Percentiles rank a stretch among this genome's conserved stretches.
These are phyloP conservation scores for Tenualosa thibaudeaui DNA, from an alignment of 2,797 vertebrate genomes.

Conservation along the genomic window DNA sequence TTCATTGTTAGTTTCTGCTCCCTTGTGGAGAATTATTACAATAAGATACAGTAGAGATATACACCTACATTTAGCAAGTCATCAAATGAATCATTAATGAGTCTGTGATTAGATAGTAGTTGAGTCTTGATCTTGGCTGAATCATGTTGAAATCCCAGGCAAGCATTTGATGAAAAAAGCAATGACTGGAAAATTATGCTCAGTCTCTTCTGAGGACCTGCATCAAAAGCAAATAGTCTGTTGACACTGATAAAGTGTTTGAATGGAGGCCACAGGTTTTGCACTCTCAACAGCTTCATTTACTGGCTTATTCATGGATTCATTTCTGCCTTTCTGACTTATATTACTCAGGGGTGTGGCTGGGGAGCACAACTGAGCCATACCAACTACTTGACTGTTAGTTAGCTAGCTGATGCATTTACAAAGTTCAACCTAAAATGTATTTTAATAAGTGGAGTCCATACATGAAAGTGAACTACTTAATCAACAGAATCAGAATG, in stretches of 20 bases:
- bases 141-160: not conserved
- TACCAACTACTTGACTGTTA: too few species aligned
- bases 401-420: too few species aligned
- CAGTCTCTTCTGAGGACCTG: constrained; percentile 23
- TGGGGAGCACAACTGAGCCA: too few species aligned
- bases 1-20: not conserved
- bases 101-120: constrained; percentile 5
- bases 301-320: constrained; percentile 34
- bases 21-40: not conserved
- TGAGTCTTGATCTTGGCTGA: constrained; percentile 4
- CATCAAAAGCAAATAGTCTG: constrained; percentile 31
- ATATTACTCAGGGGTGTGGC: not conserved
- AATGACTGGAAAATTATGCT: constrained; percentile 26
- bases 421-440: too few species aligned
- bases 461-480: too few species aligned
- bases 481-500: too few species aligned
- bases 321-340: not conserved
- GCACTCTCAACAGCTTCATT: constrained; percentile 39
- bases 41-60: not conserved
- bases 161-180: constrained; percentile 13
- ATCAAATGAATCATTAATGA: constrained; percentile 35
- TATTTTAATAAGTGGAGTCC: too few species aligned
- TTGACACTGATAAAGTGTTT: constrained; percentile 69
- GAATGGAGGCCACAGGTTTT: constrained; percentile 48
- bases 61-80: not conserved